Base-by-base conservation (phyloP, 2,888 invertebrate genomes). In the Drosophila monieri region DNA sequence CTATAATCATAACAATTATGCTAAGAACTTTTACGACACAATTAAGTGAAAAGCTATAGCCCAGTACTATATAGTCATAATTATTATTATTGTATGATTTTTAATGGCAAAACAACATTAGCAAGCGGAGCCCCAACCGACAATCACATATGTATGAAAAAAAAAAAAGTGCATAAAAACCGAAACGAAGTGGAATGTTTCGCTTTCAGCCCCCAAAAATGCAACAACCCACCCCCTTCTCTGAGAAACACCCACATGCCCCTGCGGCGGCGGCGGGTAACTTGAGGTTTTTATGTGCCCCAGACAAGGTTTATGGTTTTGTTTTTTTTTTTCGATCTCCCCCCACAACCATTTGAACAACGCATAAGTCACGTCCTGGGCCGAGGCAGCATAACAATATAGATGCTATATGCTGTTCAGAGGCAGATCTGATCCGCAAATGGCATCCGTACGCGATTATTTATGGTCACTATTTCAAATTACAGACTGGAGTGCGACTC, bases 261-360 rank as follows among this genome's bases (percentile, higher is more conserved):
- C 18, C 41, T 39, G 35, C 27, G 1, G 2, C 6, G 8, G 25
- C 8, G 35, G n/a, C 21, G 44, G 41, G 37, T 58, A 57, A 67
- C 65, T 53, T 77, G 53, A 47, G 47, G 54, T 65, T 66, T 72
- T 71, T 64, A 70, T 80, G 57, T 74, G 85, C 76, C 77, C 85
- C 87, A 84, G 83, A 84, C 83, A 81, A 85, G 77, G 83, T 87
- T 84, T 85, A 81, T 84, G 64, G 81, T 62, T 70, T 83, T 83
- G 77, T 80, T 81, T 72, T 83, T 83, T 76, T 80, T 81, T 72
- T 77, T 71, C 47, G 60, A 43, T 66, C 68, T 41, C 60, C 48
- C 44, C 35, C 39, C 25, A 46, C 14, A 14, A n/a, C 3, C 41
- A 47, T 35, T n/a, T 35, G 27, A 47, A 75, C 56, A 46, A 44